phyloP scores from a whole-genome alignment of 2,113 vertebrate genomes.

The Calidris pygmaea region DNA sequence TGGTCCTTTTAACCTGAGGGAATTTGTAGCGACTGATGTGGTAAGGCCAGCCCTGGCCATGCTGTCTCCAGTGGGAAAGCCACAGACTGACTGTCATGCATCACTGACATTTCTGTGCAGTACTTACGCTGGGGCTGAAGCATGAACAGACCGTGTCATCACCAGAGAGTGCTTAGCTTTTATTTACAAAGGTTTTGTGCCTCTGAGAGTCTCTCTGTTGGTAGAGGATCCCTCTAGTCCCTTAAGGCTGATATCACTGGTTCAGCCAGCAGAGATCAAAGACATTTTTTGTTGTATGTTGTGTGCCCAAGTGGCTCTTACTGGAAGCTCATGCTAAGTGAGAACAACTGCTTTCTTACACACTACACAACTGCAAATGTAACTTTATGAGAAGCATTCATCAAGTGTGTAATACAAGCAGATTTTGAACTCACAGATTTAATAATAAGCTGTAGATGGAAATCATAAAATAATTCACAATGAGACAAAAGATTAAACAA shows the following conservation, averaged over 20 bases:
- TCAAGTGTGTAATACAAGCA: not conserved
- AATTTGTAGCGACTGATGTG: not conserved
- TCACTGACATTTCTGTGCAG: not conserved
- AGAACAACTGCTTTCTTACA: not conserved
- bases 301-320: not conserved
- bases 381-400: not conserved
- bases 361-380: not conserved
- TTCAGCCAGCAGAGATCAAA: slow-evolving; percentile 8
- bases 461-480: not conserved
- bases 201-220: not conserved
- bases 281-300: not conserved
- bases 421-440: not conserved
- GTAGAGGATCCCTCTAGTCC: not conserved
- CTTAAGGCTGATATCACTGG: not conserved
- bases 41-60: not conserved
- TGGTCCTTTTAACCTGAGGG: not conserved
- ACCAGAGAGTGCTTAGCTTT: not conserved
- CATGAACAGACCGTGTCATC: not conserved
- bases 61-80: not conserved
- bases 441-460: not conserved
- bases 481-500: not conserved
- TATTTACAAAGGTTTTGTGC: not conserved
- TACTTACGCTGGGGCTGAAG: not conserved
- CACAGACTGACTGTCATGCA: not conserved
- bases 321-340: not conserved